Base-by-base conservation (phyloP, 2,113 vertebrate genomes). In the Pavo muticus region DNA sequence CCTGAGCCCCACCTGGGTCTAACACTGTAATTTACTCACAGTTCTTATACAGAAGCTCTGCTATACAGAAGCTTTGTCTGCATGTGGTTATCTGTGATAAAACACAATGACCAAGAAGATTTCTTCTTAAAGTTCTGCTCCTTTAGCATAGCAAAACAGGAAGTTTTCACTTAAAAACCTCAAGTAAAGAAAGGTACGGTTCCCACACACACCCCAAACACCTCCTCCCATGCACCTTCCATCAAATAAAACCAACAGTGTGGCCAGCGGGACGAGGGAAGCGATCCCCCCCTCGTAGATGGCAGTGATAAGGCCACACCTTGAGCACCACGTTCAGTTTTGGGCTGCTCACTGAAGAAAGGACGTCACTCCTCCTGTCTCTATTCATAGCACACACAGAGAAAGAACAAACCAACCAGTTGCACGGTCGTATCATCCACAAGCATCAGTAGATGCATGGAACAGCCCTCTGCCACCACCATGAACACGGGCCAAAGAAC, bases 401-500 rank as follows among this genome's bases (percentile, higher is more conserved):
- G 56, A 4, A 61, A 5, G 47, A 30, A 32, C 15, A 29, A 56
- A 56, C 29, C 14, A 54, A 12, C n/a, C 32, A 16, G 19, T 75
- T 67, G 56, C 12, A 32, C 39, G 44, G 27, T n/a, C 35, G 19
- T 9, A 27, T 25, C 39, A 39, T 6, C 30, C 7, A 37, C 14
- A 45, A 70, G 35, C 16, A 30, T 8, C 54, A 56, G 30, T 10
- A 77, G 69, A 63, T 9, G 1, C 54, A 37, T 3, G 10, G 21
- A 44, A n/a, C 14, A 6, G 14, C 9, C 16, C 15, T 40, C 35
- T 48, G 52, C 42, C 48, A 59, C 13, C 63, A 27, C 35, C 11
- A 10, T 18, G 27, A n/a, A 48, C 1, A 2, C 1, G 19, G n/a
- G 2, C 19, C 19, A 27, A 30, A 42, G 9, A 76, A 42, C 4